Base-by-base conservation (phyloP, 2,888 invertebrate genomes). In the Pyrrhosoma nymphula region DNA sequence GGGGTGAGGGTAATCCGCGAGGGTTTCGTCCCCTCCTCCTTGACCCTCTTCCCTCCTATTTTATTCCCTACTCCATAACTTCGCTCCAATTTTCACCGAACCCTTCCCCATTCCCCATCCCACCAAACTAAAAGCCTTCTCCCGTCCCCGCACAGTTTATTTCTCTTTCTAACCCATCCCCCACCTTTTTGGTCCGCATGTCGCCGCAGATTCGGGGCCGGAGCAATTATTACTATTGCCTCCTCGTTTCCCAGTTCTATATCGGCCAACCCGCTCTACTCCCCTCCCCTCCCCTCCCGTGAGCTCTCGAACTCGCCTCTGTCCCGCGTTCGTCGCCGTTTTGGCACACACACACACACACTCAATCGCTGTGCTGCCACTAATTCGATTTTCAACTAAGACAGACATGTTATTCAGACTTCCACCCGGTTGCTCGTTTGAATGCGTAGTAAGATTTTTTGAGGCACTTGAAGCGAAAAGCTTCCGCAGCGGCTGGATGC, bases 151-250 rank as follows among this genome's bases (percentile, higher is more conserved):
- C 82, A n/a, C n/a, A 82, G 26, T 35, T 14, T 35, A 60, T 60
- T 8, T 60, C 82, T 82, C 35, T 82, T 16, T 35, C 35, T 18
- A 14, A 1, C 16, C 82, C 82, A 82, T 35, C 16, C 30, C 30
- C 4, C 35, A 30, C n/a, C 35, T 60, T 60, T 60, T 10, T 3
- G 2, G 82, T 35, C 82, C 82, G 35, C 82, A 82, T 82, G 82
- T 82, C 82, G 82, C 82, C 82, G 35, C 82, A 82, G 82, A 82
- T 82, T 82, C 8, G 82, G 82, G 82, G 35, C 82, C 82, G n/a
- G 82, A 30, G 82, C 82, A 82, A 82, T 82, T 82, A 82, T 82
- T 82, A 82, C 82, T 35, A 82, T 82, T 82, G 35, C 82, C 30
- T 35, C 35, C 16, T 82, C 82, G 30, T 82, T 82, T 82, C 82